A percentile compares a stretch with the other conserved stretches of the same genome.
phyloP scores from a whole-genome alignment of 2,888 invertebrate species.

The Sarcophaga subvicina region DNA sequence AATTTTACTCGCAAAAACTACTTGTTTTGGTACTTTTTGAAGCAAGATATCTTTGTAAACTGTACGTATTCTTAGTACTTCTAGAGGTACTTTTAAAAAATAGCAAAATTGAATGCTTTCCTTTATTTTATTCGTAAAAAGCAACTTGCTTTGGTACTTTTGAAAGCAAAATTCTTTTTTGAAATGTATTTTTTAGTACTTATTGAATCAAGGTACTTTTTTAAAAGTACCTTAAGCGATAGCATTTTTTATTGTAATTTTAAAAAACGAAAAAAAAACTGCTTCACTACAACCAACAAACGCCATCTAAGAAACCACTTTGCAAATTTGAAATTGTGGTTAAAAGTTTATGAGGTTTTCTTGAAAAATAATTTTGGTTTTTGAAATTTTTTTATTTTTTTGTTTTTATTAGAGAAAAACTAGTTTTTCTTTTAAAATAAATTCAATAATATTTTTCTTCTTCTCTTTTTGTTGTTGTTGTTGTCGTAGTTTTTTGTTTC shows the following conservation, averaged over 20 bases:
- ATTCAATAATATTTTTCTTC: conserved; percentile 17
- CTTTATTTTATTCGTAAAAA: too few relatives aligned
- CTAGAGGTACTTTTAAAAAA: too few relatives aligned
- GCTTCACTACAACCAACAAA: conserved; percentile 19
- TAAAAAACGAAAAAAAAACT: neutral
- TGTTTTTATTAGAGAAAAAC: conserved; percentile 41
- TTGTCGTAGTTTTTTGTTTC: neutral
- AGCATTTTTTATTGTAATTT: neutral
- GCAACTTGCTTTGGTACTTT: too few relatives aligned
- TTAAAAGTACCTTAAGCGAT: too few relatives aligned
- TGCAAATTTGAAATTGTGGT: conserved; percentile 63
- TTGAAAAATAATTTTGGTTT: neutral
- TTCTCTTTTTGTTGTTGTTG: conserved; percentile 29
- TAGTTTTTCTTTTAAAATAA: conserved; percentile 53
- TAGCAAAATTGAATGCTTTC: too few relatives aligned
- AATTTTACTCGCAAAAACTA: too few relatives aligned
- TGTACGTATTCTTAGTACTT: too few relatives aligned
- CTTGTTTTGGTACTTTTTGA: too few relatives aligned
- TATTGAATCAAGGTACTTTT: too few relatives aligned
- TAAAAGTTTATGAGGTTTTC: conserved; percentile 58
- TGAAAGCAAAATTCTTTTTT: too few relatives aligned
- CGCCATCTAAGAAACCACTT: conserved; percentile 48
- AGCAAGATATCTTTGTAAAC: too few relatives aligned
- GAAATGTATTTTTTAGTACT: too few relatives aligned
- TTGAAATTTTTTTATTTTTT: conserved; percentile 22